A percentile compares a stretch with the other conserved stretches of the same genome.
Conservation (phyloP, 2,113 vertebrate species). For the Lampris incognitus region DNA sequence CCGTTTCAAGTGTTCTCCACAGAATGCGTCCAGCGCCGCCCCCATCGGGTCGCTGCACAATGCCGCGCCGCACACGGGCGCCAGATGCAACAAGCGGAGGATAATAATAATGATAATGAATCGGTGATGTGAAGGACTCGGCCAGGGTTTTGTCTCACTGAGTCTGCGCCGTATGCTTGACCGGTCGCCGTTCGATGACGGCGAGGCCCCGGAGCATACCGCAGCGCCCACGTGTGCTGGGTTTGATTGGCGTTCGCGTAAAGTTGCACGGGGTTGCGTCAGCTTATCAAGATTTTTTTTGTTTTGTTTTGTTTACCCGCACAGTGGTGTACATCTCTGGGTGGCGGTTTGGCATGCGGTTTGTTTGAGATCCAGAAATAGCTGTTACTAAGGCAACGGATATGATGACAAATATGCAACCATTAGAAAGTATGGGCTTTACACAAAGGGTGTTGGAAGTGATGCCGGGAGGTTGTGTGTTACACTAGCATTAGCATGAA, state of each 20-base stretch:
- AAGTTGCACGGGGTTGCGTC: slow-evolving; percentile 76
- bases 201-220: slow-evolving; percentile 8
- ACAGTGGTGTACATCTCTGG: slow-evolving; percentile 60
- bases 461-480: too few species aligned
- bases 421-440: slow-evolving; percentile 29
- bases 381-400: slow-evolving; percentile 68
- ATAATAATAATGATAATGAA: slow-evolving; percentile 53
- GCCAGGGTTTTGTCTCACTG: slow-evolving; percentile 27
- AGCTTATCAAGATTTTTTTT: slow-evolving; percentile 60
- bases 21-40: slow-evolving; percentile 62
- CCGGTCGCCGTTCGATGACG: slow-evolving; percentile 37
- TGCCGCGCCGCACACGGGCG: too few species aligned
- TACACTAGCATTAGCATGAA: too few species aligned
- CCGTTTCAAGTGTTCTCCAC: slow-evolving; percentile 65
- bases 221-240: slow-evolving; percentile 25
- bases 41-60: too few species aligned
- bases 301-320: slow-evolving; percentile 65
- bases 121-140: slow-evolving; percentile 62
- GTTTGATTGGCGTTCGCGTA: slow-evolving; percentile 50
- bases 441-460: too few species aligned
- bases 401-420: slow-evolving; percentile 69
- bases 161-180: slow-evolving; percentile 54
- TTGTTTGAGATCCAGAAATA: slow-evolving; percentile 62
- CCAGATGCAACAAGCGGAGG: too few species aligned
- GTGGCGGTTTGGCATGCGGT: slow-evolving; percentile 62